Evolutionary conservation across 2,113 vertebrate species (phyloP).

Genomic region (Chaetura pelagica): DNA sequence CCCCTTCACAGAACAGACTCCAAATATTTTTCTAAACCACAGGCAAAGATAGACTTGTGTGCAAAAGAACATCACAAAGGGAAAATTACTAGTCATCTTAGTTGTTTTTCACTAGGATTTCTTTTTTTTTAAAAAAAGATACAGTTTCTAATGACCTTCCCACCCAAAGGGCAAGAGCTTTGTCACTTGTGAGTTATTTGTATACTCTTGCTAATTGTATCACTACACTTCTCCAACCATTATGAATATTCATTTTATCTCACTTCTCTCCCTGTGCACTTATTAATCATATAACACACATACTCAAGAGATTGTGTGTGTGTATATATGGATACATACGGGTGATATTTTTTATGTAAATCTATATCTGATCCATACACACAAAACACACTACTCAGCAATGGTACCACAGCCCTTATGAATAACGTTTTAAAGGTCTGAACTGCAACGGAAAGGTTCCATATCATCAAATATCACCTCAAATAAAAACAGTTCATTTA

Average conservation of each 20-base stretch:
- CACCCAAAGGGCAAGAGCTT: conserved; percentile 36
- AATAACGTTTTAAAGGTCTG: neutral
- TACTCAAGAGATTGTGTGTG: neutral
- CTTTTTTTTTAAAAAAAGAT: neutral
- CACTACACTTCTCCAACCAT: neutral
- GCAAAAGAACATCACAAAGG: neutral
- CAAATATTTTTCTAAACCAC: neutral
- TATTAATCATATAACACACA: conserved; percentile 42
- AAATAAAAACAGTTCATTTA: conserved; percentile 37
- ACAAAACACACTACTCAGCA: neutral
- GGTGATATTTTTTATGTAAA: neutral
- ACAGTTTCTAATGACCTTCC: conserved; percentile 24
- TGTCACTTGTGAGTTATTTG: conserved; percentile 59
- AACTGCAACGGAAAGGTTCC: conserved; percentile 1
- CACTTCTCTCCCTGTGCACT: conserved; percentile 48
- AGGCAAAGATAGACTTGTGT: neutral
- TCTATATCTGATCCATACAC: neutral
- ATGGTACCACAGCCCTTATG: neutral
- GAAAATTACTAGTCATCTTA: neutral
- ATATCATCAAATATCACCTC: conserved; percentile 40
- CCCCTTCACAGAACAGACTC: neutral
- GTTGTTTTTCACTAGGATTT: neutral
- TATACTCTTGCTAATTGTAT: conserved; percentile 66
- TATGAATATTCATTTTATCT: conserved; percentile 70
- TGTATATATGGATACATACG: neutral